phyloP scores from a whole-genome alignment of 35 echinoderm and acorn worm species.

The Ophiothrix spiculata region DNA sequence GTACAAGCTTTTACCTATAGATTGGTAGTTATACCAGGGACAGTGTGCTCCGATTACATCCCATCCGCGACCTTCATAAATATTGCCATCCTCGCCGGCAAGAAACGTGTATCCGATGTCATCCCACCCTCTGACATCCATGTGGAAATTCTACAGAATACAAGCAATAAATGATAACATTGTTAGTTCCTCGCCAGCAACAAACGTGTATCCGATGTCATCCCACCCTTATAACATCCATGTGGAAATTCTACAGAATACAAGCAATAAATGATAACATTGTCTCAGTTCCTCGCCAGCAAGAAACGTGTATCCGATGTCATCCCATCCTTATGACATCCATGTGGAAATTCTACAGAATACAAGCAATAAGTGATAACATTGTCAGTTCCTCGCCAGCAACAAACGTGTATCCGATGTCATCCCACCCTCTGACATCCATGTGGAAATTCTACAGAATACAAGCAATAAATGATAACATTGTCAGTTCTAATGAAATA shows the following conservation, averaged over 20 bases:
- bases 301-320: slow-evolving; percentile 60
- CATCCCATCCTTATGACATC: slow-evolving; percentile 29
- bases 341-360: slow-evolving; percentile 41
- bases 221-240: slow-evolving; percentile 31
- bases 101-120: slow-evolving; percentile 65
- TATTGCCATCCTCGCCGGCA: slow-evolving; percentile 36
- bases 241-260: slow-evolving; percentile 34
- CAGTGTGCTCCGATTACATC: slow-evolving; percentile 25
- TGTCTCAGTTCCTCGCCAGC: too few relatives aligned
- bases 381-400: too few relatives aligned
- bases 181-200: slow-evolving; percentile 46
- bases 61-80: slow-evolving; percentile 62
- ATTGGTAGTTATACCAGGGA: slow-evolving; percentile 26
- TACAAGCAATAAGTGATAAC: too few relatives aligned
- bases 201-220: slow-evolving; percentile 60
- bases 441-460: slow-evolving; percentile 36
- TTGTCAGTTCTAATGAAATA: too few relatives aligned
- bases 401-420: slow-evolving; percentile 59
- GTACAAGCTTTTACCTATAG: slow-evolving; percentile 30
- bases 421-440: slow-evolving; percentile 32
- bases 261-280: too few relatives aligned
- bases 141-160: slow-evolving; percentile 34
- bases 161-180: neutral
- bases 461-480: too few relatives aligned
- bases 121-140: slow-evolving; percentile 30